Conservation (phyloP, 1,140 invertebrate genomes). For the Cyclargus thomasi region DNA sequence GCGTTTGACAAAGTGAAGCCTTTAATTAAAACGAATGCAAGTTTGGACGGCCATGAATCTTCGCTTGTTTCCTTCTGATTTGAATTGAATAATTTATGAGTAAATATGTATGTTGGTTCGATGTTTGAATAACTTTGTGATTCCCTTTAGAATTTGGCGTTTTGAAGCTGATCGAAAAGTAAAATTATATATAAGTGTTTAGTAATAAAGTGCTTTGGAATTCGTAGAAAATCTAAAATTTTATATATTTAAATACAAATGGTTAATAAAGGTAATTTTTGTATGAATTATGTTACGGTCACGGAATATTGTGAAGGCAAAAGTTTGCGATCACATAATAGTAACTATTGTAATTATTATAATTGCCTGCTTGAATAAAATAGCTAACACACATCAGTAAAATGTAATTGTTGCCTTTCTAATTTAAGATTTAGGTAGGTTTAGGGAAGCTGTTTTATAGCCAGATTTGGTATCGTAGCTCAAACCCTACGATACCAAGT, state of each 20-base stretch:
- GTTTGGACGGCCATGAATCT: constrained; percentile 20
- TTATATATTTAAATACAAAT: too few relatives aligned
- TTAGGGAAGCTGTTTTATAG: too few relatives aligned
- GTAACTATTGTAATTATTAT: background rate
- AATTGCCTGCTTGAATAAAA: background rate
- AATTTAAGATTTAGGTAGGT: background rate
- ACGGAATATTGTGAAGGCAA: too few relatives aligned
- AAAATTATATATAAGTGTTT: too few relatives aligned
- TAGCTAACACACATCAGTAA: background rate
- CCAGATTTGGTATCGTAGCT: too few relatives aligned
- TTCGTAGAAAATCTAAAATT: too few relatives aligned
- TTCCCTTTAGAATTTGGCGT: background rate
- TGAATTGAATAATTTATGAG: background rate
- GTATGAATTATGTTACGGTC: too few relatives aligned
- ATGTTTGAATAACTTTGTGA: background rate
- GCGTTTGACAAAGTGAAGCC: constrained; percentile 63
- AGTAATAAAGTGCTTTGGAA: too few relatives aligned
- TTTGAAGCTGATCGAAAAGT: background rate
- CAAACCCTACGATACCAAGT: too few relatives aligned
- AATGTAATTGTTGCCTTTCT: background rate
- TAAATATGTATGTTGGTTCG: background rate
- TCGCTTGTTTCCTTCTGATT: background rate
- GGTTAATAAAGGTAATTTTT: too few relatives aligned
- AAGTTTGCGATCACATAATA: too few relatives aligned
- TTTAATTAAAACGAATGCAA: constrained; percentile 66